A percentile compares a stretch with the other conserved stretches of the same genome.
phyloP scores from a whole-genome alignment of 2,113 vertebrate genomes.

The Ondatra zibethicus region DNA sequence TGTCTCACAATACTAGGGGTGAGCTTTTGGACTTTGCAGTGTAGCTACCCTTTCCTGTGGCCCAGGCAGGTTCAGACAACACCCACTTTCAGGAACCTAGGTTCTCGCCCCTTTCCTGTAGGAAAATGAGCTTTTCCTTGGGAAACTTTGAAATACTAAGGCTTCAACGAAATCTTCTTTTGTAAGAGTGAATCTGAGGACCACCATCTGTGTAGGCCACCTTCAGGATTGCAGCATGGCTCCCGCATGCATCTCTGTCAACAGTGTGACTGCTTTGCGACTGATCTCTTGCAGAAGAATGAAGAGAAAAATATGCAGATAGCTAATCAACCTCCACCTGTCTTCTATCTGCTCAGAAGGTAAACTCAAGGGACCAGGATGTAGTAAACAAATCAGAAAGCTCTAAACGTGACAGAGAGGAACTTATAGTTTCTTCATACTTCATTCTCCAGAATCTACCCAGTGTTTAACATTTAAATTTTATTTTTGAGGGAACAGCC shows the following conservation, averaged over 20 bases:
- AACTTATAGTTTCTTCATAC: neutral
- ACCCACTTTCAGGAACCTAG: neutral
- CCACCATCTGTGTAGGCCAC: neutral
- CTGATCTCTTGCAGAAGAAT: neutral
- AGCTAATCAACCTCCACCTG: neutral
- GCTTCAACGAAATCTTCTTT: neutral
- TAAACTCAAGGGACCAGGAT: neutral
- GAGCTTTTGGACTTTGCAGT: neutral
- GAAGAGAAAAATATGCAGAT: neutral
- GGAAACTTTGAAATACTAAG: neutral
- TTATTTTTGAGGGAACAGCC: neutral
- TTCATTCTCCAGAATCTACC: neutral
- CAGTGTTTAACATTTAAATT: neutral
- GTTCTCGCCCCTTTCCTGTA: neutral
- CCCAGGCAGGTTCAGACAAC: neutral
- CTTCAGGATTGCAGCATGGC: neutral
- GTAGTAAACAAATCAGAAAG: neutral
- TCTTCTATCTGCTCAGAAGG: neutral
- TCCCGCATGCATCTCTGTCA: rapidly evolving
- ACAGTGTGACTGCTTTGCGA: neutral
- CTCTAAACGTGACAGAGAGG: neutral
- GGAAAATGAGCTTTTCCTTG: neutral
- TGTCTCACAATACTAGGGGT: neutral
- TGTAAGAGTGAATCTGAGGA: neutral
- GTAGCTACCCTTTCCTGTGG: neutral